Conservation (phyloP, 2,113 vertebrate species). For the Garra rufa region DNA sequence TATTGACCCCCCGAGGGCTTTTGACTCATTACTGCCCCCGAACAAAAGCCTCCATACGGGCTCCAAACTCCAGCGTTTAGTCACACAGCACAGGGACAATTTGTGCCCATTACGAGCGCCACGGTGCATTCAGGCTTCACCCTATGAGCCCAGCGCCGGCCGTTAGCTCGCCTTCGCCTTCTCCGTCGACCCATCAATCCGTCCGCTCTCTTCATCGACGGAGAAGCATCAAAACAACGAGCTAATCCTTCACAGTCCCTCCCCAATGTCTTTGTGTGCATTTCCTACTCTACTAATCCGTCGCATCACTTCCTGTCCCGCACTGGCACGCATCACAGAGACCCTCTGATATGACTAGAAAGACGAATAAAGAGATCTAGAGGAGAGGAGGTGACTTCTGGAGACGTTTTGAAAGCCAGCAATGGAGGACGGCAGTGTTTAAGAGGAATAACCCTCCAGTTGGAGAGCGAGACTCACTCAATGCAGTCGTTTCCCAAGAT, state of each 20-base stretch:
- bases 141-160: conserved; percentile 24
- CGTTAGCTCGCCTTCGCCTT: conserved; percentile 40
- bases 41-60: conserved; percentile 47
- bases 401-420: conserved; percentile 35
- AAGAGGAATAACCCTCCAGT: conserved; percentile 33
- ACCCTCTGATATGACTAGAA: conserved; percentile 37
- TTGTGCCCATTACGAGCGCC: conserved; percentile 46
- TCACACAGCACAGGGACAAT: conserved; percentile 50
- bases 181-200: conserved; percentile 29
- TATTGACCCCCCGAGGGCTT: conserved; percentile 57
- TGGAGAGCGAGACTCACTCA: conserved; percentile 41
- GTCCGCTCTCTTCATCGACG: conserved; percentile 53
- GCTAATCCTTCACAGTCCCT: conserved; percentile 60
- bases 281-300: conserved; percentile 57
- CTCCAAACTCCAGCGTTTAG: conserved; percentile 51
- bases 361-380: conserved; percentile 16
- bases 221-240: conserved; percentile 56
- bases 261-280: conserved; percentile 49
- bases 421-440: not conserved
- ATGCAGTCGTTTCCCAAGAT: conserved; percentile 37
- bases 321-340: conserved; percentile 34
- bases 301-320: conserved; percentile 58
- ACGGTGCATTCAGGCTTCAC: conserved; percentile 45
- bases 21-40: conserved; percentile 55
- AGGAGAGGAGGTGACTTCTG: conserved; percentile 57